These are phyloP conservation scores for Mya arenaria DNA, from an alignment of 1,140 invertebrate genomes.

Conservation along the genomic window DNA sequence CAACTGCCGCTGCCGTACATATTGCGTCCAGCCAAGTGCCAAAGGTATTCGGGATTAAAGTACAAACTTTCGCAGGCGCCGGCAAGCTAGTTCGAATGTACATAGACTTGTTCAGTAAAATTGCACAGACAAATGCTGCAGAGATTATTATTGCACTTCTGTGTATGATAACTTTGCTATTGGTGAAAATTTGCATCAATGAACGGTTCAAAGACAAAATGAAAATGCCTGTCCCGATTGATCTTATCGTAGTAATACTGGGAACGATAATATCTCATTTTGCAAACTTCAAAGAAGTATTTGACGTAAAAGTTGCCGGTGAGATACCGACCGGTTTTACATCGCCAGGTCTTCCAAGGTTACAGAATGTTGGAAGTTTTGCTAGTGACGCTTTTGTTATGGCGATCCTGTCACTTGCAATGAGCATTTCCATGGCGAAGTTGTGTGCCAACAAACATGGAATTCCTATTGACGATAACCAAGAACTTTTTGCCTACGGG, in stretches of 20 bases:
- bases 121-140: constrained; percentile 73
- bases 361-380: constrained; percentile 47
- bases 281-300: constrained; percentile 75
- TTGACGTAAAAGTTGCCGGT: constrained; percentile 79
- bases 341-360: constrained; percentile 56
- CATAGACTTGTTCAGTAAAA: constrained; percentile 71
- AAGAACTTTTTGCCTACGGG: constrained; percentile 83
- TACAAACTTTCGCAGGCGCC: constrained; percentile 48
- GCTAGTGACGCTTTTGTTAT: constrained; percentile 68
- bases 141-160: constrained; percentile 86
- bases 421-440: constrained; percentile 79
- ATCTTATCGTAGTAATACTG: constrained; percentile 86
- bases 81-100: constrained; percentile 71
- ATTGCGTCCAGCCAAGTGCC: constrained; percentile 94
- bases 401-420: constrained; percentile 75
- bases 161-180: constrained; percentile 86
- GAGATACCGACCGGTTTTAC: constrained; percentile 80
- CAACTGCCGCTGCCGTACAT: constrained; percentile 93
- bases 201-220: constrained; percentile 87
- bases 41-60: constrained; percentile 87
- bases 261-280: constrained; percentile 78
- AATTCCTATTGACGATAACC: constrained; percentile 79
- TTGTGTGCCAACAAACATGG: constrained; percentile 77
- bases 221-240: constrained; percentile 90
- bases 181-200: constrained; percentile 92